phyloP scores from a whole-genome alignment of 2,797 vertebrate species.

The Heterohyrax brucei region DNA sequence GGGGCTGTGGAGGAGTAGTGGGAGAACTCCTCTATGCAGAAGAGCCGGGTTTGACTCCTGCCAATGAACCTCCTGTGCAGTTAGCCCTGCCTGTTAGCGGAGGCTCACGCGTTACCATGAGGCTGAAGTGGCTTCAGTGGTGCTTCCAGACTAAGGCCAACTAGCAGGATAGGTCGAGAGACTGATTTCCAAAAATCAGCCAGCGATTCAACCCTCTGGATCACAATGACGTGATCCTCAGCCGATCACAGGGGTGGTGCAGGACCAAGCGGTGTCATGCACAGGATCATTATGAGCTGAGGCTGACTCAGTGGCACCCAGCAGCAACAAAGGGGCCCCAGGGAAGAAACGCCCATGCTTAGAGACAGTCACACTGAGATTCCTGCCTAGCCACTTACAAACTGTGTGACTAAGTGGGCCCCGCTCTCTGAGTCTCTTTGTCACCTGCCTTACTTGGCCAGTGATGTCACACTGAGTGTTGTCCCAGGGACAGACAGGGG shows the following conservation, averaged over 20 bases:
- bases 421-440: neutral
- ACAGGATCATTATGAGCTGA: neutral
- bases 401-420: neutral
- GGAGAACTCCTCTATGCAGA: no score
- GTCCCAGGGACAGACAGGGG: neutral
- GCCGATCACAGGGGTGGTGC: no score
- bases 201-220: no score
- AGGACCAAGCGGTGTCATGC: no score
- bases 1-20: neutral
- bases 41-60: rapidly evolving
- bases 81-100: neutral
- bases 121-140: no score
- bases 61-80: neutral
- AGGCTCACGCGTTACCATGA: neutral
- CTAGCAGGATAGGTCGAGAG: no score
- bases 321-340: neutral
- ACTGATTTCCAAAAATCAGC: no score
- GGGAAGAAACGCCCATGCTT: no score
- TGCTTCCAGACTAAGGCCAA: no score
- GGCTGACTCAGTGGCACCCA: no score
- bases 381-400: neutral
- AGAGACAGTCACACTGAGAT: rapidly evolving
- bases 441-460: neutral
- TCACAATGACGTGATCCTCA: no score
- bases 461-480: rapidly evolving